Conservation (phyloP, 2,113 vertebrate species). For the Pygoscelis antarcticus region DNA sequence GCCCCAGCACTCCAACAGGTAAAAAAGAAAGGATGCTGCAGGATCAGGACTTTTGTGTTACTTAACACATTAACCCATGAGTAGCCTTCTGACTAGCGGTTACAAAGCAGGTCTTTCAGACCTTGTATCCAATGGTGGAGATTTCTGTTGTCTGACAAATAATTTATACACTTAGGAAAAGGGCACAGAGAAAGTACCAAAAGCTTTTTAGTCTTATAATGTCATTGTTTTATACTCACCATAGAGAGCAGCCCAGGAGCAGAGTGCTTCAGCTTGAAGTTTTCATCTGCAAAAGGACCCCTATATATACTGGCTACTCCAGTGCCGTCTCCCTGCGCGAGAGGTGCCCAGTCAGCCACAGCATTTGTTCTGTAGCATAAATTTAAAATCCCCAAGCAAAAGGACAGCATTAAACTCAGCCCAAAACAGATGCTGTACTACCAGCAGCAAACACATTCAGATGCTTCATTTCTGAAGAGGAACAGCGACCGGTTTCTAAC, state of each 20-base stretch:
- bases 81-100: neutral
- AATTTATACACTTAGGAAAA: neutral
- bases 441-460: neutral
- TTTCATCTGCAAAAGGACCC: slow-evolving; percentile 95
- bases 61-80: neutral
- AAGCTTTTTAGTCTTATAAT: neutral
- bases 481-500: neutral
- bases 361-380: neutral
- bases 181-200: neutral
- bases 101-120: neutral
- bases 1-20: neutral
- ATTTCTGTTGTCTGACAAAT: neutral
- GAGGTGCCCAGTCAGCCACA: neutral
- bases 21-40: neutral
- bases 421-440: neutral
- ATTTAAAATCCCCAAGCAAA: neutral
- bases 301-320: slow-evolving; percentile 96
- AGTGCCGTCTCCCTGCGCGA: slow-evolving; percentile 89
- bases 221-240: slow-evolving; percentile 74
- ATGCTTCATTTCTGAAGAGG: neutral
- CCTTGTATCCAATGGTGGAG: neutral
- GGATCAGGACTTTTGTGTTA: neutral
- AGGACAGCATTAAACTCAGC: neutral
- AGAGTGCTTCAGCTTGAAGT: slow-evolving; percentile 90
- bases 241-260: slow-evolving; percentile 91